A percentile compares a stretch with the other conserved stretches of the same genome.
These are phyloP conservation scores for Mystacornis crossleyi DNA, from an alignment of 2,113 vertebrate species.

Conservation along the genomic window DNA sequence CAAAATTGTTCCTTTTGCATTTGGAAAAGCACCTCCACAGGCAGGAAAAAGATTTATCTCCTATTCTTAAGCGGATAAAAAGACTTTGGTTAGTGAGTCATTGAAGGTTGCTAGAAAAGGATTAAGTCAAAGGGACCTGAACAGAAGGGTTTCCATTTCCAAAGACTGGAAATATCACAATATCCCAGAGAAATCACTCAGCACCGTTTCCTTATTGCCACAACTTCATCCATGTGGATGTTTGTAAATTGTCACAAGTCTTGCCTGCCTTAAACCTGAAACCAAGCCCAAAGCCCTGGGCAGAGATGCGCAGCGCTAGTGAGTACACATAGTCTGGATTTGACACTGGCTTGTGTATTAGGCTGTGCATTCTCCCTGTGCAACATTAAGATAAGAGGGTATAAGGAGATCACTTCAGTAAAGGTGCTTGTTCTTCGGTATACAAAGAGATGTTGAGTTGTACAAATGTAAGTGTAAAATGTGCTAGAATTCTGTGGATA, in stretches of 20 bases:
- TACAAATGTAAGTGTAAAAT: not conserved
- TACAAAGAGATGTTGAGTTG: not conserved
- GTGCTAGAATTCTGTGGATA: not conserved
- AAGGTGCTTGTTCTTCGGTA: not conserved
- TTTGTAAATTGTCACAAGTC: not conserved
- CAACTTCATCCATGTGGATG: not conserved
- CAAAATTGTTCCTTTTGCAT: not conserved
- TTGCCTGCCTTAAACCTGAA: not conserved
- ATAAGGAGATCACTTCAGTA: not conserved
- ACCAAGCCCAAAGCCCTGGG: not conserved
- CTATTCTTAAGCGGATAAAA: not conserved
- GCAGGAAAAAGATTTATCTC: not conserved
- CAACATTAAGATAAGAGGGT: not conserved
- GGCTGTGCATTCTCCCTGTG: not conserved
- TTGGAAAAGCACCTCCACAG: not conserved
- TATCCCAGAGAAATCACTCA: not conserved
- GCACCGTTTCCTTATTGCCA: not conserved
- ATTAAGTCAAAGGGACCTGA: not conserved
- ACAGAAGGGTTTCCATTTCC: not conserved
- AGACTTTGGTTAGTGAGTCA: not conserved
- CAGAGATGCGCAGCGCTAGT: rapidly evolving
- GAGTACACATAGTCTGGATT: not conserved
- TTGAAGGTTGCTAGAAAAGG: not conserved
- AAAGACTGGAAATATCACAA: not conserved
- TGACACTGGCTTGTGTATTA: not conserved